Conservation (phyloP, 1,140 invertebrate genomes). For the Ephestia elutella region DNA sequence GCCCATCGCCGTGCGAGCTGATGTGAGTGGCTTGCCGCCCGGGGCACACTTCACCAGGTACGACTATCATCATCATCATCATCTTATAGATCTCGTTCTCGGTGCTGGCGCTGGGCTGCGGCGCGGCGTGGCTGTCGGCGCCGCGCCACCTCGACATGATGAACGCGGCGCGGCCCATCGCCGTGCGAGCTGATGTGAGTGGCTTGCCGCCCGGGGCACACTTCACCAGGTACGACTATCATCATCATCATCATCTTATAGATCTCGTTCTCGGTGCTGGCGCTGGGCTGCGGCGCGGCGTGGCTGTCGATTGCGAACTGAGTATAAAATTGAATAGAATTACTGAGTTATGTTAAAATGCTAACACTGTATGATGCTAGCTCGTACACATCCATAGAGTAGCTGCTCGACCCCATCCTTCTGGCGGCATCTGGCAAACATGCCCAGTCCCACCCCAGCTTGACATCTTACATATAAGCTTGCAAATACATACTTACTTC, state of each 20-base stretch:
- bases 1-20: conserved; percentile 83
- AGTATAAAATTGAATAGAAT: too few species aligned
- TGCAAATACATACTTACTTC: too few species aligned
- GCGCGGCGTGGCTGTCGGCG: conserved; percentile 84
- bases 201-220: conserved; percentile 84
- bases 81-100: conserved; percentile 86
- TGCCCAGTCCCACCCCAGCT: too few species aligned
- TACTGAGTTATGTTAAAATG: too few species aligned
- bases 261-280: conserved; percentile 90
- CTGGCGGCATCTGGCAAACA: too few species aligned
- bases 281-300: conserved; percentile 80
- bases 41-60: conserved; percentile 89
- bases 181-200: conserved; percentile 85
- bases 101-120: conserved; percentile 84
- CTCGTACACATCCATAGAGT: too few species aligned
- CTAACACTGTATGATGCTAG: too few species aligned
- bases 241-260: too few species aligned
- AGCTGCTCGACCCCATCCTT: too few species aligned
- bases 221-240: conserved; percentile 84
- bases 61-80: too few species aligned
- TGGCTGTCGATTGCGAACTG: conserved; percentile 90
- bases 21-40: conserved; percentile 80
- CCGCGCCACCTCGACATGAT: conserved; percentile 89
- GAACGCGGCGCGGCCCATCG: conserved; percentile 82
- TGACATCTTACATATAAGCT: too few species aligned